phyloP scores from a whole-genome alignment of 64 coral and sea anemone genomes.

The Actinia tenebrosa region DNA sequence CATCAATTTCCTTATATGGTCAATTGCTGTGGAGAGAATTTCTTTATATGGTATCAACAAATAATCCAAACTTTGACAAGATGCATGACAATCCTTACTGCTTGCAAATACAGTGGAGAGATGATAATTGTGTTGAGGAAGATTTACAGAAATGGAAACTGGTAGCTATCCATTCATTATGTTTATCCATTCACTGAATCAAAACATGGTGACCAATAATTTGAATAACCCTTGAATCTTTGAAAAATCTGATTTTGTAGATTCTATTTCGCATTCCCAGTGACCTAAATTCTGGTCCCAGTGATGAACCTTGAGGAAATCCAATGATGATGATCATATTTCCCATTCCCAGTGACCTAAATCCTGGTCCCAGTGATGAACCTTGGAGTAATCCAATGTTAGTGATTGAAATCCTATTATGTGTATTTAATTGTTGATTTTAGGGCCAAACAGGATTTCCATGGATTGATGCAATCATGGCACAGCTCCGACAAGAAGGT shows the following conservation, averaged over 20 bases:
- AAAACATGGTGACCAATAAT: too few species aligned
- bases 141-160: slow-evolving; percentile 47
- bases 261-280: too few species aligned
- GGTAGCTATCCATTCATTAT: not conserved
- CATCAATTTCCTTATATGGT: slow-evolving; percentile 65
- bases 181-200: too few species aligned
- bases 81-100: slow-evolving; percentile 53
- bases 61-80: slow-evolving; percentile 68
- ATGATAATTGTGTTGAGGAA: slow-evolving; percentile 12
- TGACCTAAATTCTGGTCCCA: too few species aligned
- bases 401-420: too few species aligned
- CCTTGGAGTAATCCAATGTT: too few species aligned
- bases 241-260: too few species aligned
- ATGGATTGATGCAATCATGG: slow-evolving; percentile 95
- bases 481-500: slow-evolving; percentile 72
- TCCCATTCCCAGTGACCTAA: too few species aligned
- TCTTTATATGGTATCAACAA: slow-evolving; percentile 61
- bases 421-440: not conserved
- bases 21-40: slow-evolving; percentile 89
- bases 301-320: too few species aligned
- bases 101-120: slow-evolving; percentile 69
- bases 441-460: slow-evolving; percentile 85
- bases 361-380: too few species aligned
- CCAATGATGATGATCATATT: too few species aligned
- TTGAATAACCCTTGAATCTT: too few species aligned